Percentiles rank a stretch among this genome's conserved stretches.
These are phyloP conservation scores for Tachina grossa DNA, from an alignment of 2,888 invertebrate genomes.

Conservation along the genomic window DNA sequence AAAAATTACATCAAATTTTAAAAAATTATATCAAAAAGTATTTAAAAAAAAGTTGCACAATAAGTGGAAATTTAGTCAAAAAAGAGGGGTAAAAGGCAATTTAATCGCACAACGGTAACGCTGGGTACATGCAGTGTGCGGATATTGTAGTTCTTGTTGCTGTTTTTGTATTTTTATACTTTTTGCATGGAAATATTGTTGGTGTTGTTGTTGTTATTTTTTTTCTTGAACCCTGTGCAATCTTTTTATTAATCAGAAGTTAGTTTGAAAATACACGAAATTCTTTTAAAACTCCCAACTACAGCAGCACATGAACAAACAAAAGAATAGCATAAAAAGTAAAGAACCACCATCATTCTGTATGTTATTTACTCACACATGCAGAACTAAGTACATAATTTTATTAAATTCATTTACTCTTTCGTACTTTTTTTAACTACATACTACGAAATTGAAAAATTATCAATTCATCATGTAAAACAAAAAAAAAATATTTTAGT, in stretches of 20 bases:
- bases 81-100: too few species aligned
- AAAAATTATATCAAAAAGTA: too few species aligned
- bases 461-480: slow-evolving; percentile 54
- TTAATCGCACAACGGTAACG: too few species aligned
- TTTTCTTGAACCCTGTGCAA: slow-evolving; percentile 55
- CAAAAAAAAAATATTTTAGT: slow-evolving; percentile 42
- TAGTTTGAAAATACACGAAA: slow-evolving; percentile 59
- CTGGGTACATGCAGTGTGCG: slow-evolving; percentile 30
- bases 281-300: slow-evolving; percentile 46
- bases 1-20: too few species aligned
- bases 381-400: slow-evolving; percentile 57
- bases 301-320: slow-evolving; percentile 15
- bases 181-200: slow-evolving; percentile 33
- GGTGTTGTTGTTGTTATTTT: slow-evolving; percentile 1
- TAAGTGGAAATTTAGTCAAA: too few species aligned
- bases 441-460: slow-evolving; percentile 60
- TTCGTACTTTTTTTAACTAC: slow-evolving; percentile 44
- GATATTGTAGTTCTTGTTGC: slow-evolving; percentile 7
- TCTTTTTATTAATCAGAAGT: slow-evolving; percentile 57
- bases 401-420: slow-evolving; percentile 45
- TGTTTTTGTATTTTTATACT: slow-evolving; percentile 31
- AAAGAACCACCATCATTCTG: slow-evolving; percentile 43
- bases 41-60: too few species aligned
- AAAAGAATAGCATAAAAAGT: slow-evolving; percentile 23
- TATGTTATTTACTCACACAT: slow-evolving; percentile 55